A percentile compares a stretch with the other conserved stretches of the same genome.
Evolutionary conservation across 2,797 vertebrate genomes (phyloP).

Genomic region (Alosa sapidissima): DNA sequence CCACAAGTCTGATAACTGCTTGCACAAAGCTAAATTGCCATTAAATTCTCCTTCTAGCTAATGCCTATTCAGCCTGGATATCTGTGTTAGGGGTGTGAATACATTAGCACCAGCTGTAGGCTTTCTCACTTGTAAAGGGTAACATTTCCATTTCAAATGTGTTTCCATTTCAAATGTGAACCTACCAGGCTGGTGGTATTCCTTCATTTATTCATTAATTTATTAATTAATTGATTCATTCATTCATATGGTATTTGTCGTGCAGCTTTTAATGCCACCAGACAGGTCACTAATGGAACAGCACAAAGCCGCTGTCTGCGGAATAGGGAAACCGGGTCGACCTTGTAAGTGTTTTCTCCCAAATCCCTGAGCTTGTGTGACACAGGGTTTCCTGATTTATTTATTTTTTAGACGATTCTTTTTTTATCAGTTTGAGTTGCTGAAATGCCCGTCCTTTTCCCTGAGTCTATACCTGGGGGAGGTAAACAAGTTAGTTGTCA

Average conservation of each 20-base stretch:
- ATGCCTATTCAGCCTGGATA: background rate
- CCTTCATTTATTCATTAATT: background rate
- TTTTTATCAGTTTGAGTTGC: background rate
- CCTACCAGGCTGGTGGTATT: background rate
- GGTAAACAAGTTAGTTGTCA: background rate
- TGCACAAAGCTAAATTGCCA: background rate
- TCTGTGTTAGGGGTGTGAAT: background rate
- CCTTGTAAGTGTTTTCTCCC: background rate
- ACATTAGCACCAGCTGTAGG: background rate
- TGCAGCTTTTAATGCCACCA: background rate
- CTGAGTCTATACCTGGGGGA: background rate
- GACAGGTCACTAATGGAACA: slow-evolving; percentile 14
- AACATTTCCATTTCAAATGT: background rate
- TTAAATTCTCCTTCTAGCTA: background rate
- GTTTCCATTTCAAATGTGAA: background rate
- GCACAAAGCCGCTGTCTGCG: background rate
- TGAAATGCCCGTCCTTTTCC: background rate
- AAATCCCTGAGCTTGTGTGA: background rate
- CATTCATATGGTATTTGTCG: background rate
- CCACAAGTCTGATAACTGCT: background rate
- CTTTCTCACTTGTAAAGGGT: background rate
- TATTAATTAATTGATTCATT: no score
- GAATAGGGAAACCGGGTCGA: background rate
- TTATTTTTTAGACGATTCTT: background rate
- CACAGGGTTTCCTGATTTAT: background rate